These are phyloP conservation scores for Bilobella aurantiaca DNA, from an alignment of 1,140 invertebrate genomes.

Conservation along the genomic window DNA sequence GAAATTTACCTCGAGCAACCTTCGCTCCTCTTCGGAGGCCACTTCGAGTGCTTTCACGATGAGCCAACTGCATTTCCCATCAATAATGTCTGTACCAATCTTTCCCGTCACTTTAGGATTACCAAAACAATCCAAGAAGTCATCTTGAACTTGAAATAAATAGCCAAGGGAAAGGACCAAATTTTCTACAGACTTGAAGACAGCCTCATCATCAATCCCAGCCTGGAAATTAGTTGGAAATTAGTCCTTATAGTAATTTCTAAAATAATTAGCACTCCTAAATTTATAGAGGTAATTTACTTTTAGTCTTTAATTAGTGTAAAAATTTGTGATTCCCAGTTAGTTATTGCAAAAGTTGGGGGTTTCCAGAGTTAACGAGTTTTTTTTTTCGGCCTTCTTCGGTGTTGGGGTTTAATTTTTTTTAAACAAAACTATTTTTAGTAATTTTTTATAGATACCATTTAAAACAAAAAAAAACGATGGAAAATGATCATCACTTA, in stretches of 20 bases:
- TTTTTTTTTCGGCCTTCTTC: no score
- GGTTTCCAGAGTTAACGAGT: no score
- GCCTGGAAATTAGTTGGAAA: slow-evolving; percentile 4
- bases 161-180: slow-evolving; percentile 88
- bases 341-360: no score
- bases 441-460: no score
- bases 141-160: slow-evolving; percentile 85
- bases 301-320: no score
- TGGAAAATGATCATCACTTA: slow-evolving; percentile 24
- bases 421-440: no score
- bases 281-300: no score
- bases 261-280: background rate
- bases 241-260: background rate
- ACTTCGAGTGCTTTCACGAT: slow-evolving; percentile 8
- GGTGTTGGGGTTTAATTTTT: no score
- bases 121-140: slow-evolving; percentile 54
- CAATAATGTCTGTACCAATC: slow-evolving; percentile 45
- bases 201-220: slow-evolving; percentile 63
- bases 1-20: background rate
- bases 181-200: slow-evolving; percentile 70
- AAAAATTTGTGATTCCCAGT: no score
- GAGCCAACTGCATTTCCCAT: slow-evolving; percentile 2
- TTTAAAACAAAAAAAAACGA: background rate
- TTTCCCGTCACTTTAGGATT: slow-evolving; percentile 50
- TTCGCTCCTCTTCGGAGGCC: slow-evolving; percentile 4